Base-by-base conservation (phyloP, 2,888 invertebrate species). In the Pandemis corylana region DNA sequence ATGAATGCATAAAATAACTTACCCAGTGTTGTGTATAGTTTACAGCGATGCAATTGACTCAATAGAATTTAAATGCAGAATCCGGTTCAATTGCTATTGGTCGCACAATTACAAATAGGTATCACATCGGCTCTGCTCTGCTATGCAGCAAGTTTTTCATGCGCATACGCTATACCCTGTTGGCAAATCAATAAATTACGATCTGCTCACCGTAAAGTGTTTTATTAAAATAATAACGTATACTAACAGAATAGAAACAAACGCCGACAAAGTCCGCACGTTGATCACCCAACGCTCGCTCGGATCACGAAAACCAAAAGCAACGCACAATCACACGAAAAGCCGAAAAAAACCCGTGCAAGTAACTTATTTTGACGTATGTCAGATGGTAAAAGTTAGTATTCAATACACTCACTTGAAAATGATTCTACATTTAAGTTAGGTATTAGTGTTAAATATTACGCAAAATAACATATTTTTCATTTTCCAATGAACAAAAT, bases 11-110 rank as follows among this genome's bases (percentile, higher is more conserved):
- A 66, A 46, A 59, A 41, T 65, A 65, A 12, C 12, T 75, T 75
- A 75, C 75, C 74, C 12, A 66, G 66, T 62, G 15, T 62, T 46
- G 53, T 70, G 51, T 51, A 74, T 65, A 44, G 49, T 66, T 61
- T 61, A 59, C 53, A 63, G 66, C 56, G 20, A 36, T 67, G 62
- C 66, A 66, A 75, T 71, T 67, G 62, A 63, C 62, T 61, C 65
- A 71, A 67, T 71, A 66, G 66, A 71, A 75, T 75, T 65, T 53
- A 61, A 74, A 74, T 70, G 63, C 63, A 46, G 71, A 75, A 67
- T 71, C 75, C 66, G 75, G 70, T 75, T 75, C 70, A 75, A 67
- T 63, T 66, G 61, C 65, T 70, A 62, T 74, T 62, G 61, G 62
- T 41, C 44, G 41, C 70, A 75, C 70, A 75, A 71, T 71, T 71